Percentiles rank a stretch among this genome's conserved stretches.
phyloP scores from a whole-genome alignment of 2,797 vertebrate species.

The Percopsis omiscomaycus region DNA sequence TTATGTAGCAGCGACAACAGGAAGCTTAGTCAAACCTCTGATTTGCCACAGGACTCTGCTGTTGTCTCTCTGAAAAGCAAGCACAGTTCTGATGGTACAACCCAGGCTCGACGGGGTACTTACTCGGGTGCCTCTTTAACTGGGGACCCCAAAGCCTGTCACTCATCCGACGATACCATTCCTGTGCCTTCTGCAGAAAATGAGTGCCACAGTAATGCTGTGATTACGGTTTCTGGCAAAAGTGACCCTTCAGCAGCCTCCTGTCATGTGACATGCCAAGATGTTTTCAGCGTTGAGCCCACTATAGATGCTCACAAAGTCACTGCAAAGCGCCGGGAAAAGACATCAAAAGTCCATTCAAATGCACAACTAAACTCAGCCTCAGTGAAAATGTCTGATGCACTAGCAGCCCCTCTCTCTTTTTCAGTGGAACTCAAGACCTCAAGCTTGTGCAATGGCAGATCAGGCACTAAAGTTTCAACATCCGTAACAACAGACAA shows the following conservation, averaged over 20 bases:
- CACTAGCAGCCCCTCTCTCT: constrained; percentile 14
- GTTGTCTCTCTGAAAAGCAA: constrained; percentile 37
- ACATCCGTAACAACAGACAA: constrained; percentile 51
- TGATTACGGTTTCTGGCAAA: constrained; percentile 37
- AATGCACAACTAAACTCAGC: constrained; percentile 31
- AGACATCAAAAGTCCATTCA: constrained; percentile 27
- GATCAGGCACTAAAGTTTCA: constrained; percentile 22
- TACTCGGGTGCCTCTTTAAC: constrained; percentile 19
- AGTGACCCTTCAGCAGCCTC: constrained; percentile 28
- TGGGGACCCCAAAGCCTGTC: constrained; percentile 11
- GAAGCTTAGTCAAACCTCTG: constrained; percentile 36
- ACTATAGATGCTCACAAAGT: constrained; percentile 19
- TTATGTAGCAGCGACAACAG: constrained; percentile 15
- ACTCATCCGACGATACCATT: constrained; percentile 23
- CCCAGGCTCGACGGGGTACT: constrained; percentile 10
- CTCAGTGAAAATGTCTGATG: constrained; percentile 30
- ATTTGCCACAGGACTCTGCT: constrained; percentile 26
- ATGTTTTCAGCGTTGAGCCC: constrained; percentile 26
- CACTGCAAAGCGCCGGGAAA: constrained; percentile 34
- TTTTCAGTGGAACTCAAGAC: constrained; percentile 32
- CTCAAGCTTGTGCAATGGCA: constrained; percentile 11
- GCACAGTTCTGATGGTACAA: not conserved
- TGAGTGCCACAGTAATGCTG: constrained; percentile 14
- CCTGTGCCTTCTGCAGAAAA: constrained; percentile 22
- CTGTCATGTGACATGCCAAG: constrained; percentile 16